phyloP scores from a whole-genome alignment of 2,888 invertebrate genomes.

The Microctonus aethiopoides region DNA sequence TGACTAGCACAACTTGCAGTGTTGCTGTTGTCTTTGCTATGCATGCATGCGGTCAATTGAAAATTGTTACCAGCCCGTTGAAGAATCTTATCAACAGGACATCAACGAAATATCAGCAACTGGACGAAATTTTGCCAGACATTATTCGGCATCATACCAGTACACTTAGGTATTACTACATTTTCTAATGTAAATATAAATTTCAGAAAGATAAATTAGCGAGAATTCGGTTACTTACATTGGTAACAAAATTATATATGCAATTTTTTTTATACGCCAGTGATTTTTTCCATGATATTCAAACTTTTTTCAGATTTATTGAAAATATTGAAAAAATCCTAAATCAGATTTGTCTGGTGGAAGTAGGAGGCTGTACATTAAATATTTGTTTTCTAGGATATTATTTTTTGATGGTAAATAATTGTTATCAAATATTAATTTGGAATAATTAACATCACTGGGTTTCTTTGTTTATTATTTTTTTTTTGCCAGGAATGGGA shows the following conservation, averaged over 20 bases:
- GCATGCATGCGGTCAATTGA: conserved; percentile 49
- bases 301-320: conserved; percentile 35
- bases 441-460: not conserved
- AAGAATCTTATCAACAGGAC: conserved; percentile 31
- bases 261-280: no score
- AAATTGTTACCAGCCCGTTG: conserved; percentile 34
- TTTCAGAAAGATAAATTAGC: no score
- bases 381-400: conserved; percentile 45
- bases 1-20: conserved; percentile 50
- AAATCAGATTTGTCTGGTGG: conserved; percentile 42
- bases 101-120: no score
- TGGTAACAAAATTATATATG: no score
- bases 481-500: conserved; percentile 39
- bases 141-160: conserved; percentile 49
- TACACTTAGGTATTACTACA: conserved; percentile 42
- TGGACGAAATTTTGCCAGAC: not conserved
- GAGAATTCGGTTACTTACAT: no score
- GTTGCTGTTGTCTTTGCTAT: conserved; percentile 51
- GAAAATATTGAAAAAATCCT: conserved; percentile 35
- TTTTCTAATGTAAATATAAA: not conserved
- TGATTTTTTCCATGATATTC: no score
- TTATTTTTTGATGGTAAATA: conserved; percentile 41
- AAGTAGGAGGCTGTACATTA: conserved; percentile 42
- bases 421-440: conserved; percentile 3
- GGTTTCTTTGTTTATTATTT: no score